Percentiles rank a stretch among this genome's conserved stretches.
These are phyloP conservation scores for Eupithecia tripunctaria DNA, from an alignment of 2,888 invertebrate genomes.

Conservation along the genomic window DNA sequence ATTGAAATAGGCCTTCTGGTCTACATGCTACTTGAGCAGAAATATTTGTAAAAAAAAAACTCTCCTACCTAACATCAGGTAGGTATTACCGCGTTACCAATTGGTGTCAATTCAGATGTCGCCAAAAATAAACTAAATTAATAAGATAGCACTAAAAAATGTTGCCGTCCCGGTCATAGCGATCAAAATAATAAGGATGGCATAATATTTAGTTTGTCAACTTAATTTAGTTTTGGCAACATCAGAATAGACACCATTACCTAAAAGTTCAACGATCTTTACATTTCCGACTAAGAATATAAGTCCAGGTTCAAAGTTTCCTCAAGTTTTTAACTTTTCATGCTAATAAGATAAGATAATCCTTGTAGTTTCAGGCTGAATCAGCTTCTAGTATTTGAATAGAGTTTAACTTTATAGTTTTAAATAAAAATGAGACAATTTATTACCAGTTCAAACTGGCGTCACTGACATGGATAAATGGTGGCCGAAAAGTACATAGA, in stretches of 20 bases:
- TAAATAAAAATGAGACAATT: not conserved
- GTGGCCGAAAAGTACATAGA: not conserved
- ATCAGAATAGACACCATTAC: no score
- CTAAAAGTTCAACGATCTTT: conserved; percentile 2
- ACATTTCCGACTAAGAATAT: conserved; percentile 1
- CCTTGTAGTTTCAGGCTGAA: not conserved
- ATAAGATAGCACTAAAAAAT: no score
- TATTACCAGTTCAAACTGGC: not conserved
- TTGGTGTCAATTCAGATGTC: no score
- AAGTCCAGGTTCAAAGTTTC: conserved; percentile 10
- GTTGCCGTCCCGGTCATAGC: no score
- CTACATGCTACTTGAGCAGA: no score
- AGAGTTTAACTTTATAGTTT: conserved; percentile 4
- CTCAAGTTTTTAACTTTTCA: conserved; percentile 9
- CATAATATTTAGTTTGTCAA: no score
- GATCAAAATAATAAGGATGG: no score
- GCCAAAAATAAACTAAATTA: no score
- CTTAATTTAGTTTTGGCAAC: no score
- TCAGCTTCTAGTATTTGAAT: conserved; percentile 5
- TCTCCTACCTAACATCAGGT: not conserved
- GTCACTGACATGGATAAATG: not conserved
- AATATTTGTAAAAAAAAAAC: not conserved
- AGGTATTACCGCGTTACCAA: not conserved
- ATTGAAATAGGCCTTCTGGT: no score
- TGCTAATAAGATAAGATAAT: conserved; percentile 10